Base-by-base conservation (phyloP, 1,140 invertebrate species). In the Aphaenogaster floridana region DNA sequence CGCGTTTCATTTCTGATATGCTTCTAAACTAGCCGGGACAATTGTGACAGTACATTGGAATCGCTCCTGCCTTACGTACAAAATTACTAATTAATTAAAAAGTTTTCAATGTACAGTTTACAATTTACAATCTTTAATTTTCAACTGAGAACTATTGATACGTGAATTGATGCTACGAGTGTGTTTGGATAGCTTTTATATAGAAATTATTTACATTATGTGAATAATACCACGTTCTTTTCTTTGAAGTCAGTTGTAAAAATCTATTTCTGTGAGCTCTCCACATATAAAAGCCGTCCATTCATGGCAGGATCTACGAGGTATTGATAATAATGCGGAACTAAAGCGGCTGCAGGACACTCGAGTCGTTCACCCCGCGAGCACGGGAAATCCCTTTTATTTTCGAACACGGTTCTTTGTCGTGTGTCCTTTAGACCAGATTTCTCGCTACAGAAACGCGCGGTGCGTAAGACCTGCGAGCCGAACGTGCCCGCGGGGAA, bases 401-500 rank as follows among this genome's bases (percentile, higher is more conserved):
- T 80, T 68, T 69, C 63, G 63, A 42, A 63, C 4, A 63, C 28
- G 11, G 45, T 39, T 78, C 57, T 78, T 78, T 76, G 42, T 76
- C 39, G 48, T 3, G 59, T n/a, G 59, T 78, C 59, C 36, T 85
- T 85, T 78, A 78, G 77, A 85, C 45, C 59, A 45, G 59, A 64
- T 77, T 77, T 78, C n/a, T 39, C 81, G 6, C 21, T 77, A 45
- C n/a, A 13, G 13, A 59, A 28, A 39, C 45, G 52, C 6, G 21
- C 8, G 52, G 21, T 36, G 15, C 54, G 21, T 76, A 64, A 85
- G 76, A 50, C n/a, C 54, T 39, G 28, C 28, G 28, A 21, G 64
- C 45, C 45, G 59, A 64, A 64, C 57, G n/a, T 85, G n/a, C 6
- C 36, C n/a, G 59, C 17, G n/a, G n/a, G 13, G 11, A 61, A 28